Conservation (phyloP, 2,888 invertebrate species). For the Malthinus flaveolus region DNA sequence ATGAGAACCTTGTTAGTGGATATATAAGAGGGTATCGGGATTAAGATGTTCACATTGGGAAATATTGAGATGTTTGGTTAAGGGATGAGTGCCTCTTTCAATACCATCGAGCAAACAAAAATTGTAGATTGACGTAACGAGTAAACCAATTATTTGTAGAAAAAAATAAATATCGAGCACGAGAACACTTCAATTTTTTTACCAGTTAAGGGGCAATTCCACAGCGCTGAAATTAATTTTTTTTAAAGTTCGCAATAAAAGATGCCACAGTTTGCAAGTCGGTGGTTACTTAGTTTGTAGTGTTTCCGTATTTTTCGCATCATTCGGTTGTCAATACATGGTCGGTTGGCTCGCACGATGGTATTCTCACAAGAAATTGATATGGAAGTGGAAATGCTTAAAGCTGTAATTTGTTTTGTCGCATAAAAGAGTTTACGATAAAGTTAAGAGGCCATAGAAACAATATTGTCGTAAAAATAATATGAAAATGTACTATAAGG, state of each 20-base stretch:
- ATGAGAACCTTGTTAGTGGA: conserved; percentile 36
- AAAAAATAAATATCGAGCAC: background rate
- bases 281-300: background rate
- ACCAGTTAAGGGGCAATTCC: too few species aligned
- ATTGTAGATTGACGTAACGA: background rate
- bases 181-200: too few species aligned
- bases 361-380: conserved; percentile 7
- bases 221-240: background rate
- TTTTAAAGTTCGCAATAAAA: background rate
- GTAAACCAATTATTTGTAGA: too few species aligned
- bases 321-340: conserved; percentile 11
- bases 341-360: background rate
- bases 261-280: background rate
- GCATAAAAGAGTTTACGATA: conserved; percentile 31
- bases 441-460: conserved; percentile 29
- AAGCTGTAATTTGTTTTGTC: conserved; percentile 28
- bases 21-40: conserved; percentile 27
- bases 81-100: conserved; percentile 20
- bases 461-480: conserved; percentile 33
- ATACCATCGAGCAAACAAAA: conserved; percentile 6
- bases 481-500: conserved; percentile 32
- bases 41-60: conserved; percentile 32
- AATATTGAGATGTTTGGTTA: conserved; percentile 30
- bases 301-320: conserved; percentile 4
- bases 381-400: conserved; percentile 17